Base-by-base conservation (phyloP, 2,113 vertebrate species). In the Andinoacara biseriatus region DNA sequence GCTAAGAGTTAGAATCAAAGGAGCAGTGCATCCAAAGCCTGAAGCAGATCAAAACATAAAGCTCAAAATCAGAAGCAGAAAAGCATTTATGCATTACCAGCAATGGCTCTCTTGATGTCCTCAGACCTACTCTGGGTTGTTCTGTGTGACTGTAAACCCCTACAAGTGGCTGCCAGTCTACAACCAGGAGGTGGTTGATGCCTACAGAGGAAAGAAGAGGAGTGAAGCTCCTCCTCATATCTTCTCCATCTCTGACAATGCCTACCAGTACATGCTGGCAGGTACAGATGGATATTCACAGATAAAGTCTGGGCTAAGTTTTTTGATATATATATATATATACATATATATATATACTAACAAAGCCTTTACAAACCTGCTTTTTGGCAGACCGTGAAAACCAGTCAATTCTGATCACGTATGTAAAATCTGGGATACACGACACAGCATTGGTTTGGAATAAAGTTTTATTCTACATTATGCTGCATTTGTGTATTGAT, bases 401-500 rank as follows among this genome's bases (percentile, higher is more conserved):
- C 92, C 97, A 98, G 94, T 98, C 97, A 54, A 96, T 98, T 93
- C 95, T 98, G 80, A 98, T 98, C 92, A 98, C 97, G 97, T 98
- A 92, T 87, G 98, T 88, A 87, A 59, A 17, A 43, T 62, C 6
- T 31, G 46, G 15, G 46, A 75, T 67, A 10, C 9, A 58, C 26
- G 11, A 61, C 11, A n/a, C 15, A 20, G 9, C 9, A 63, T 18
- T 84, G 2, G 5, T 26, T 7, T 26, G 15, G 52, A 38, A 81
- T 74, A 10, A 38, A 17, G 40, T 58, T 5, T 35, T 57, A 29
- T 1, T 69, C 4, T 35, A 10, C 4, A 63, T 62, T 20, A 35
- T 46, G 14, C 5, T 9, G 26, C 10, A 43, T 14, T 63, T 67
- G 56, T n/a, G 1, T 58, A 20, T 14, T 82, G 4, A 84, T 57